Percentiles rank a stretch among this genome's conserved stretches.
Evolutionary conservation across 1,140 invertebrate genomes (phyloP).

Genomic region (Armadillidium nasatum): DNA sequence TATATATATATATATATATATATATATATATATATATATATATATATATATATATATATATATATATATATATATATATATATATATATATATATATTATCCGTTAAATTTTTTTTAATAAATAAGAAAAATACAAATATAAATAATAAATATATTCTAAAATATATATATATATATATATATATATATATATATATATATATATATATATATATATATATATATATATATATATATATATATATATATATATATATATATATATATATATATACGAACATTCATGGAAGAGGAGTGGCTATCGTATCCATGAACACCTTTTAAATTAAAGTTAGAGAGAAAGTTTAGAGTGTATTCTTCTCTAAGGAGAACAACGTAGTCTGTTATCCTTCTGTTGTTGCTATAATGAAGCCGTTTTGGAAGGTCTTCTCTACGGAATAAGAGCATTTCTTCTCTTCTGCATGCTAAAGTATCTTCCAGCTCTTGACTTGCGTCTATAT

Average conservation of each 20-base stretch:
- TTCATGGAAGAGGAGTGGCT: conserved; percentile 41
- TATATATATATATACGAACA: conserved; percentile 21
- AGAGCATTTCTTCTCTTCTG: background rate
- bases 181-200: too few species aligned
- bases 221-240: too few species aligned
- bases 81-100: too few species aligned
- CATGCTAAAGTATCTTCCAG: background rate
- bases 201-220: too few species aligned
- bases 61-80: too few species aligned
- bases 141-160: too few species aligned
- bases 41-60: too few species aligned
- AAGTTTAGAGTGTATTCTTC: conserved; percentile 25
- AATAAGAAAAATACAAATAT: too few species aligned
- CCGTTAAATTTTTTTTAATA: too few species aligned
- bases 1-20: conserved; percentile 6
- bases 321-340: conserved; percentile 29
- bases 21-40: conserved; percentile 6
- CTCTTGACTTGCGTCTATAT: background rate
- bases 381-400: conserved; percentile 31
- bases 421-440: background rate
- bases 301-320: conserved; percentile 38
- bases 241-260: background rate
- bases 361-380: conserved; percentile 25
- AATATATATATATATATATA: too few species aligned
- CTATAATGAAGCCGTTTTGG: conserved; percentile 29